Evolutionary conservation across 2,113 vertebrate genomes (phyloP).

Genomic region (Sebastes schlegelii): DNA sequence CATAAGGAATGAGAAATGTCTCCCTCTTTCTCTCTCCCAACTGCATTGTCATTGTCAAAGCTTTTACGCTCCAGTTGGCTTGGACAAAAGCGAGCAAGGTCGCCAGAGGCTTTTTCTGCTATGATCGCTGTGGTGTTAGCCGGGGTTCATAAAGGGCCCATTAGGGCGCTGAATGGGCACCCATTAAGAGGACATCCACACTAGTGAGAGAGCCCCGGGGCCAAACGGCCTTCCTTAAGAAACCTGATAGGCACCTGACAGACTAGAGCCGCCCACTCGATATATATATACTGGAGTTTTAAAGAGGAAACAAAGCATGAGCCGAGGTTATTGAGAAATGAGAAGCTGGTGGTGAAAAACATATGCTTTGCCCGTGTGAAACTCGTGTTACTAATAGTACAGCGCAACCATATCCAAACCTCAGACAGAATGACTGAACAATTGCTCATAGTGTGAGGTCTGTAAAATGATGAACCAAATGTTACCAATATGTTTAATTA

Average conservation of each 20-base stretch:
- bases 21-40: slow-evolving; percentile 32
- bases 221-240: slow-evolving; percentile 48
- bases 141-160: slow-evolving; percentile 75
- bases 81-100: slow-evolving; percentile 71
- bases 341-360: neutral
- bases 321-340: neutral
- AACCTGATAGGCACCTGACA: slow-evolving; percentile 61
- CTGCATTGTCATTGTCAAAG: slow-evolving; percentile 69
- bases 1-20: slow-evolving; percentile 58
- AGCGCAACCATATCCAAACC: slow-evolving; percentile 6
- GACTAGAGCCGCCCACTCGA: slow-evolving; percentile 12
- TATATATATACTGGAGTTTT: neutral
- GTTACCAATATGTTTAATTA: neutral
- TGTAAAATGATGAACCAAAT: slow-evolving; percentile 3
- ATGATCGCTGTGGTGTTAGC: slow-evolving; percentile 68
- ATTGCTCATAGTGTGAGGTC: neutral
- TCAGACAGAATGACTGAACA: neutral
- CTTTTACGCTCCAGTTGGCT: slow-evolving; percentile 79
- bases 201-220: slow-evolving; percentile 61
- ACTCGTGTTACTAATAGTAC: neutral
- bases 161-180: slow-evolving; percentile 77
- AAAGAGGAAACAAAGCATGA: slow-evolving; percentile 34
- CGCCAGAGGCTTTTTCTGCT: slow-evolving; percentile 75
- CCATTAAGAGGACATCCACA: slow-evolving; percentile 80
- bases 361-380: neutral